These are phyloP conservation scores for Dryas iulia DNA, from an alignment of 1,140 invertebrate genomes.

Conservation along the genomic window DNA sequence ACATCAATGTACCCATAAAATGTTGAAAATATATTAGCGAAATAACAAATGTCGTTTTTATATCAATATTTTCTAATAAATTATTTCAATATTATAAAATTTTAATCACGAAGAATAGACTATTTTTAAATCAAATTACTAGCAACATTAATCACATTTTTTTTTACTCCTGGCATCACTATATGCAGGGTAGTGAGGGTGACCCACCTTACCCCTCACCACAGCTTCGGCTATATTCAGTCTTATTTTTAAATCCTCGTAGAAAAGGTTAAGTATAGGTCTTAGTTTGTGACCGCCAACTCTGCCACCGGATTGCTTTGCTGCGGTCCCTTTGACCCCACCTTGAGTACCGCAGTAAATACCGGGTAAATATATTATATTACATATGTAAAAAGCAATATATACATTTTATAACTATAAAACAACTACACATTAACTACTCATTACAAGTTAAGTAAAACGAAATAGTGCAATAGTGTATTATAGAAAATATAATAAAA, in stretches of 20 bases:
- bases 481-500: neutral
- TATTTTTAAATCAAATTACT: no score
- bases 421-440: neutral
- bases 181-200: slow-evolving; percentile 28
- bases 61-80: no score
- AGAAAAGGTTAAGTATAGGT: slow-evolving; percentile 32
- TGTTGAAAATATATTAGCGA: no score
- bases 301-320: slow-evolving; percentile 41
- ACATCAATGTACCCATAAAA: neutral
- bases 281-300: slow-evolving; percentile 40
- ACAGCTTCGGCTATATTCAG: slow-evolving; percentile 27
- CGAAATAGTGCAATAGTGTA: neutral
- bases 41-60: no score
- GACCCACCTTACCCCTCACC: slow-evolving; percentile 34
- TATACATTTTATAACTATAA: slow-evolving; percentile 6
- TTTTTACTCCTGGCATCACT: neutral
- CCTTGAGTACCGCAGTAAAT: slow-evolving; percentile 37
- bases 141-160: no score
- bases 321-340: slow-evolving; percentile 43
- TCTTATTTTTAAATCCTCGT: slow-evolving; percentile 23
- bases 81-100: no score
- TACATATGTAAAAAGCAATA: slow-evolving; percentile 19
- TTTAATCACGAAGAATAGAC: no score
- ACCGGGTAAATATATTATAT: slow-evolving; percentile 21
- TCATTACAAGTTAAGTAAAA: neutral